Evolutionary conservation across 2,797 vertebrate species (phyloP).

Genomic region (Lutjanus argentimaculatus): DNA sequence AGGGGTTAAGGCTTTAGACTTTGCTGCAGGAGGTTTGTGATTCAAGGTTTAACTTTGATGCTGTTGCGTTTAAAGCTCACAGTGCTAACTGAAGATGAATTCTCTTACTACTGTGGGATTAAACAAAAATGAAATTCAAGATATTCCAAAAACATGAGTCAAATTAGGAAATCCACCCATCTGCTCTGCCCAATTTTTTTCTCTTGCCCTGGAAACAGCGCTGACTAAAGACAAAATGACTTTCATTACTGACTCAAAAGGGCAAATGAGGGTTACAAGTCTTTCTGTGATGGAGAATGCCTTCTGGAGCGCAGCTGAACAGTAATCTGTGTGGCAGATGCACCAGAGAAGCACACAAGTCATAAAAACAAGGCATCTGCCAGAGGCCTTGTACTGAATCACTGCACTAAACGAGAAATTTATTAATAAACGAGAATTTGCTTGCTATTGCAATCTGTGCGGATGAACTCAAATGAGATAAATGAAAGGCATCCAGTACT

Average conservation of each 20-base stretch:
- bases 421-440: conserved; percentile 68
- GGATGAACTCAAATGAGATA: conserved; percentile 49
- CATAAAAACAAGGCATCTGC: conserved; percentile 67
- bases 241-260: conserved; percentile 40
- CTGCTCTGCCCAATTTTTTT: neutral
- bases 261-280: conserved; percentile 37
- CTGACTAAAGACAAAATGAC: conserved; percentile 36
- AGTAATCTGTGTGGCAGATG: conserved; percentile 71
- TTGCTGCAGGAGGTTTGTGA: neutral
- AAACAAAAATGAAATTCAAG: neutral
- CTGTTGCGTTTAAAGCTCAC: neutral
- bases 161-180: neutral
- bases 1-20: neutral
- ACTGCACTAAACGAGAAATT: conserved; percentile 56
- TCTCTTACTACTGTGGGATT: neutral
- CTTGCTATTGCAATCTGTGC: conserved; percentile 42
- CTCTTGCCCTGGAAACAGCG: neutral
- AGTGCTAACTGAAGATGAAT: neutral
- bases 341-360: conserved; percentile 63
- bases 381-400: conserved; percentile 64
- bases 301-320: conserved; percentile 67
- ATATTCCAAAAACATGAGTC: neutral
- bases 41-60: neutral
- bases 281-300: conserved; percentile 39
- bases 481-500: conserved; percentile 32